Conservation (phyloP, 2,888 invertebrate species). For the Spilarctia lutea region DNA sequence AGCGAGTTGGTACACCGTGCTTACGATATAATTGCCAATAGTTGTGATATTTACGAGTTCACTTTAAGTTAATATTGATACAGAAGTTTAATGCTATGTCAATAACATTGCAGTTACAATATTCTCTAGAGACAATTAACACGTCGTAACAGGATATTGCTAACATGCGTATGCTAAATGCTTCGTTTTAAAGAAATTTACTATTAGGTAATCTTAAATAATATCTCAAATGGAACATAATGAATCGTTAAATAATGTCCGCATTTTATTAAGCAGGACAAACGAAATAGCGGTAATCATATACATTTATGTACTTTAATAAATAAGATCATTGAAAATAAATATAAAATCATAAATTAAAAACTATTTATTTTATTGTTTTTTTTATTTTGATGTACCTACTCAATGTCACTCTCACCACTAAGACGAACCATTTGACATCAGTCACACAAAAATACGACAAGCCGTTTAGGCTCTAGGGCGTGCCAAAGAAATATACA, state of each 20-base stretch:
- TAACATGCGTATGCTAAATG: not conserved
- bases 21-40: slow-evolving; percentile 19
- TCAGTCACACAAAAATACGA: too few species aligned
- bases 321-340: too few species aligned
- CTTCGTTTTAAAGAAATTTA: not conserved
- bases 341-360: too few species aligned
- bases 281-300: too few species aligned
- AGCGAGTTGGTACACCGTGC: slow-evolving; percentile 12
- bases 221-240: not conserved
- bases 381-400: too few species aligned
- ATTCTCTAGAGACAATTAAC: not conserved
- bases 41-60: slow-evolving; percentile 5
- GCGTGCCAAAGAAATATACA: too few species aligned
- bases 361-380: too few species aligned
- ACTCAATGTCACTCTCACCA: too few species aligned
- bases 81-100: not conserved
- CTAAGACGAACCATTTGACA: too few species aligned
- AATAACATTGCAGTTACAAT: not conserved
- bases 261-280: too few species aligned
- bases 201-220: not conserved
- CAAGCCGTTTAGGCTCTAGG: too few species aligned
- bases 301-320: too few species aligned
- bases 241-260: not conserved
- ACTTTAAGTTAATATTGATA: not conserved
- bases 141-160: not conserved